Base-by-base conservation (phyloP, 1,140 invertebrate genomes). In the Halesus radiatus region DNA sequence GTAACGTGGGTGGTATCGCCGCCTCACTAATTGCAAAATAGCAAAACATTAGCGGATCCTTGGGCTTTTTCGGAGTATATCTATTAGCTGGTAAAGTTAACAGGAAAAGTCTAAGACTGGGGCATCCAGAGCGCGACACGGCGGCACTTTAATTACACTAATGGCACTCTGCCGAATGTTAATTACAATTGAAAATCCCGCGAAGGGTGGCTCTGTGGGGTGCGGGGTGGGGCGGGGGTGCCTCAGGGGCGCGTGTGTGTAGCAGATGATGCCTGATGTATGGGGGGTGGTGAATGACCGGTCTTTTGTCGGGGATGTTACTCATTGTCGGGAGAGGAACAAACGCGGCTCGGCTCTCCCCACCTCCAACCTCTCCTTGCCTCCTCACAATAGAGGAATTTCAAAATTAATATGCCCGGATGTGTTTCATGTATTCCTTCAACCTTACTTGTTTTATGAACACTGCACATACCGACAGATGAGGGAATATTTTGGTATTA, bases 91-190 rank as follows among this genome's bases (percentile, higher is more conserved):
- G 29, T 32, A 45, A 70, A 70, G 15, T 70, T 45, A 26, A 37
- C 10, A n/a, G 23, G 70, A 73, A 53, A 53, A 73, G 45, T 73
- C 16, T 68, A 13, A 73, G 45, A 73, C 45, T 54, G 26, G 70
- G 75, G 75, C 75, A 62, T 37, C 70, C 32, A 56, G 22, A 45
- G 29, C 52, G 73, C 73, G 77, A 91, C 75, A 82, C 52, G 60
- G 68, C 90, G 91, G 91, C 90, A 92, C 90, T 92, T 92, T 92
- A 92, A 92, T 92, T 92, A 92, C 91, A 91, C 91, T 92, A 92
- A 92, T 92, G 92, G 92, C 90, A 91, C 91, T 91, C 91, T 91
- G 91, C 91, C 92, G 92, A 92, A 92, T 92, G 92, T 92, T 92
- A 92, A 92, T 92, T 92, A 92, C 91, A 91, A 92, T 92, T 92